Percentiles rank a stretch among this genome's conserved stretches.
Evolutionary conservation across 2,888 invertebrate genomes (phyloP).

Genomic region (Parnassius apollo): DNA sequence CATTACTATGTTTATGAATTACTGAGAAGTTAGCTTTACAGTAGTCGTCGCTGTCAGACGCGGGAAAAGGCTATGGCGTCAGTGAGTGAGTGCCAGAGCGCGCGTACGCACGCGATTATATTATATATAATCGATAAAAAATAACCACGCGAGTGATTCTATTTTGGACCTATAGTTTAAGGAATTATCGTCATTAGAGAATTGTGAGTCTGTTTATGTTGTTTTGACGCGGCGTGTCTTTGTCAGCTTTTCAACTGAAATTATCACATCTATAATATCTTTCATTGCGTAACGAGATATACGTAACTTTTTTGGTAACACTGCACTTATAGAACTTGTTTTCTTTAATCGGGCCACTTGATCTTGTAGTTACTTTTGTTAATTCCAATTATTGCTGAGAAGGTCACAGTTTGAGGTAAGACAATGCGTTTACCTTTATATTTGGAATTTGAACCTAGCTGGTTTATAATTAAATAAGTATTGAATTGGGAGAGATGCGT

Average conservation of each 20-base stretch:
- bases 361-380: constrained; percentile 12
- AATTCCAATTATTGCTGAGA: neutral
- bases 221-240: constrained; percentile 1
- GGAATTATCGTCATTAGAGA: constrained; percentile 7
- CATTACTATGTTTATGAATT: neutral
- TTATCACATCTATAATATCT: constrained; percentile 20
- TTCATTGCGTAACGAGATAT: constrained; percentile 31
- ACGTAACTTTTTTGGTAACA: constrained; percentile 34
- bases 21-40: constrained; percentile 18
- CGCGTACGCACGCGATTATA: constrained; percentile 29
- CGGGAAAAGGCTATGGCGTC: constrained; percentile 24
- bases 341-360: constrained; percentile 27
- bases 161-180: constrained; percentile 3
- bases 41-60: neutral
- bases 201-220: constrained; percentile 19
- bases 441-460: neutral
- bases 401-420: constrained; percentile 24
- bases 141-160: constrained; percentile 10
- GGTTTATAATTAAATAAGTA: too few species aligned
- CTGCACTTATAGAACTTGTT: constrained; percentile 30
- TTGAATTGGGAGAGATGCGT: too few species aligned
- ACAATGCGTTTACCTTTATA: constrained; percentile 5
- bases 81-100: constrained; percentile 28
- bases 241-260: constrained; percentile 15
- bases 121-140: neutral